These are phyloP conservation scores for Atta cephalotes DNA, from an alignment of 1,140 invertebrate genomes.

Conservation along the genomic window DNA sequence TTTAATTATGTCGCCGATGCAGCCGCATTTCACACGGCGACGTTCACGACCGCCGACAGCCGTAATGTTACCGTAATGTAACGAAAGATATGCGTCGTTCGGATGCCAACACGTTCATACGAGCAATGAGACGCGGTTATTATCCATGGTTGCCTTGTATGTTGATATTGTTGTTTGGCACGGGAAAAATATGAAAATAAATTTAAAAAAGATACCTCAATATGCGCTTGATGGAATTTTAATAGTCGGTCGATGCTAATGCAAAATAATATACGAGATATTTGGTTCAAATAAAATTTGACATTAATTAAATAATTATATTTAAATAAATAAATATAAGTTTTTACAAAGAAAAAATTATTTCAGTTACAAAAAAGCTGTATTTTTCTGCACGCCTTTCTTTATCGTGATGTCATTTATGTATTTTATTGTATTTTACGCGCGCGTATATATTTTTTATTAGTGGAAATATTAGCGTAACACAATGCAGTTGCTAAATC, in stretches of 20 bases:
- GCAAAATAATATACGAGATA: neutral
- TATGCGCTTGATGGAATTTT: neutral
- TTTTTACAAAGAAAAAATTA: neutral
- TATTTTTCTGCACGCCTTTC: neutral
- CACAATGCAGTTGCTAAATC: neutral
- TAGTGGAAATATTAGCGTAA: neutral
- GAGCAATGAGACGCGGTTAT: constrained; percentile 7
- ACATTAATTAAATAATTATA: constrained; percentile 11
- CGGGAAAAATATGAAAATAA: neutral
- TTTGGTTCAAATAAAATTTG: neutral
- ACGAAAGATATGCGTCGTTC: constrained; percentile 42
- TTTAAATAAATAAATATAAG: neutral
- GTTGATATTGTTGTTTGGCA: constrained; percentile 4
- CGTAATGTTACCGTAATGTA: constrained; percentile 44
- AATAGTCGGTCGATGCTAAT: neutral
- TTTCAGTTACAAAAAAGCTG: neutral
- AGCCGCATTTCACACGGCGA: constrained; percentile 46
- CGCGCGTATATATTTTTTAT: neutral
- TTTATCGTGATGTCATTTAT: neutral
- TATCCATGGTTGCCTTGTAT: constrained; percentile 24
- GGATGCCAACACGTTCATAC: constrained; percentile 13
- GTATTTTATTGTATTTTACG: neutral
- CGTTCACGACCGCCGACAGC: constrained; percentile 33
- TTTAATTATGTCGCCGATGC: constrained; percentile 63
- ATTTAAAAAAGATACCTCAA: neutral